Conservation (phyloP, 2,113 vertebrate species). For the Epinephelus cyanopodus region DNA sequence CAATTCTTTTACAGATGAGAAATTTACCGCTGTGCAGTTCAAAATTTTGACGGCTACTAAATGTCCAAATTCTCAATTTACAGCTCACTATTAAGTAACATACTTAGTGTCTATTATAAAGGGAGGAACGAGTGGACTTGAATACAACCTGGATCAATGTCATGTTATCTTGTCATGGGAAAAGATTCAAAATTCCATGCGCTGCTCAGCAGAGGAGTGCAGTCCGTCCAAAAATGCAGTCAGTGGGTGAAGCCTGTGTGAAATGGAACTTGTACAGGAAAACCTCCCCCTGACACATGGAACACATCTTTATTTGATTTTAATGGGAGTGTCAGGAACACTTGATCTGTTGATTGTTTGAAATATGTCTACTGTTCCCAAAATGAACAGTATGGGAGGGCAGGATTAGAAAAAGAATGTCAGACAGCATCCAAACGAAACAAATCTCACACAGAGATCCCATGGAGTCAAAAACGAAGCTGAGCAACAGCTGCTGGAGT, state of each 20-base stretch:
- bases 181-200: neutral
- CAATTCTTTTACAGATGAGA: neutral
- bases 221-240: neutral
- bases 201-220: neutral
- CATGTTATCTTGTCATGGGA: neutral
- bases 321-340: constrained; percentile 47
- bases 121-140: neutral
- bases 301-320: constrained; percentile 40
- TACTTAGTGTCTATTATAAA: neutral
- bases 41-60: neutral
- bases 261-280: neutral
- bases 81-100: neutral
- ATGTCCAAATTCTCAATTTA: neutral
- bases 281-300: neutral
- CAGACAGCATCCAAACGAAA: constrained; percentile 74
- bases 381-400: constrained; percentile 39
- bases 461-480: constrained; percentile 31
- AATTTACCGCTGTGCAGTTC: neutral
- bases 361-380: constrained; percentile 43
- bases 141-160: neutral
- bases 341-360: constrained; percentile 51
- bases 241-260: constrained; percentile 11
- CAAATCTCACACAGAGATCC: constrained; percentile 45
- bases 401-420: constrained; percentile 72
- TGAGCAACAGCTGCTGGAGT: constrained; percentile 41